Conservation (phyloP, 1,140 invertebrate species). For the Tetramorium simillimum region DNA sequence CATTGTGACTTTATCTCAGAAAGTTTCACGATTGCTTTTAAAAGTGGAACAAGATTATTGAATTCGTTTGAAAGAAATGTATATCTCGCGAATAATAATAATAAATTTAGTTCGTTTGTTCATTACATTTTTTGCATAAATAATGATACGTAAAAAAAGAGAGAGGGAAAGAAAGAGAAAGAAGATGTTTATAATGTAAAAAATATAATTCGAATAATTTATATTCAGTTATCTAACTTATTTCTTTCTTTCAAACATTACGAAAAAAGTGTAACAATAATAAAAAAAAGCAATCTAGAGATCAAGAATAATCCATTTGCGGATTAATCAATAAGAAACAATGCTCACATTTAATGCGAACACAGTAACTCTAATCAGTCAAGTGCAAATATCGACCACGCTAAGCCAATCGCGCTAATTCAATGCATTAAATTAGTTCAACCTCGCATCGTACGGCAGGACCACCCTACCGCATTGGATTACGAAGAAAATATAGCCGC, state of each 20-base stretch:
- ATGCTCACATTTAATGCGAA: conserved; percentile 10
- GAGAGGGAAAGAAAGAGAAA: neutral
- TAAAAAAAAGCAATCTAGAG: neutral
- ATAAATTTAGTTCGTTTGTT: neutral
- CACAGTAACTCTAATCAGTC: conserved; percentile 36
- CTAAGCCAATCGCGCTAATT: conserved; percentile 55
- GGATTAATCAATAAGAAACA: conserved; percentile 36
- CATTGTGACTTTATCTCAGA: conserved; percentile 1
- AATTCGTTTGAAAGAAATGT: conserved; percentile 1
- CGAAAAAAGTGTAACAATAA: neutral
- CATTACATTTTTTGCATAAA: neutral
- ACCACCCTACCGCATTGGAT: conserved; percentile 35
- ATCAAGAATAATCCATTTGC: neutral
- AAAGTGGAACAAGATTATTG: conserved; percentile 11
- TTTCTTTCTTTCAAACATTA: neutral
- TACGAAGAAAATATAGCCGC: conserved; percentile 57
- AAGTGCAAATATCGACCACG: conserved; percentile 49
- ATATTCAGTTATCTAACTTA: neutral
- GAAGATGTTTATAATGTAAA: neutral
- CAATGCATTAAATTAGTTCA: conserved; percentile 56
- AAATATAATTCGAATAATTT: neutral
- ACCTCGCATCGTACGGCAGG: neutral
- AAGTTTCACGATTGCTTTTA: conserved; percentile 29
- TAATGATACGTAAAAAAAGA: neutral
- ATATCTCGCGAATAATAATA: neutral